phyloP scores from a whole-genome alignment of 1,140 invertebrate genomes.

The Kradibia gibbosae region DNA sequence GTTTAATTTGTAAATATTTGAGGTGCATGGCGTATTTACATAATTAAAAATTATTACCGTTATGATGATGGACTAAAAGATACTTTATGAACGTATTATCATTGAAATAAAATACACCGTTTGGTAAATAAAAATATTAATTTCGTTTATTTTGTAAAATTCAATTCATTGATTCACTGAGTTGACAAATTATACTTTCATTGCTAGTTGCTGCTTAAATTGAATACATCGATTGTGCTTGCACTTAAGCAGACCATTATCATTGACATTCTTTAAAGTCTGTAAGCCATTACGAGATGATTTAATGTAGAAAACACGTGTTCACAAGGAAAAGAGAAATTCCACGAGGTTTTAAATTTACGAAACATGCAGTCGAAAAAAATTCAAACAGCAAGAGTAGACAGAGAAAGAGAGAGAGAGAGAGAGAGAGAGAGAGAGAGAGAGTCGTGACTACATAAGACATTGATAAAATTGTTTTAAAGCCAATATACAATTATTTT shows the following conservation, averaged over 20 bases:
- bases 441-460: not conserved
- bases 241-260: not conserved
- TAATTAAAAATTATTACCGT: not conserved
- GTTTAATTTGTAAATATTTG: not conserved
- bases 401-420: conserved; percentile 46
- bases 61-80: not conserved
- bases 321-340: conserved; percentile 40
- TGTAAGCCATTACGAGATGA: conserved; percentile 38
- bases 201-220: conserved; percentile 5
- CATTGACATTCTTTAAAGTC: conserved; percentile 1
- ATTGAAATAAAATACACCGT: not conserved
- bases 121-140: conserved; percentile 5
- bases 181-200: conserved; percentile 16
- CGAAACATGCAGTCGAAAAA: not conserved
- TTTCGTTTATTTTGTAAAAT: not conserved
- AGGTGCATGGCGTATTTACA: not conserved
- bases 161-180: not conserved
- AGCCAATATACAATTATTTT: not conserved
- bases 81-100: not conserved
- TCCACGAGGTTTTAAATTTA: not conserved
- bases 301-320: conserved; percentile 48
- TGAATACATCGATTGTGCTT: conserved; percentile 23
- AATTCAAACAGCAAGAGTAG: not conserved
- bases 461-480: not conserved
- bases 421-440: not conserved